phyloP scores from a whole-genome alignment of 2,113 vertebrate species.

The Pleuronectes platessa region DNA sequence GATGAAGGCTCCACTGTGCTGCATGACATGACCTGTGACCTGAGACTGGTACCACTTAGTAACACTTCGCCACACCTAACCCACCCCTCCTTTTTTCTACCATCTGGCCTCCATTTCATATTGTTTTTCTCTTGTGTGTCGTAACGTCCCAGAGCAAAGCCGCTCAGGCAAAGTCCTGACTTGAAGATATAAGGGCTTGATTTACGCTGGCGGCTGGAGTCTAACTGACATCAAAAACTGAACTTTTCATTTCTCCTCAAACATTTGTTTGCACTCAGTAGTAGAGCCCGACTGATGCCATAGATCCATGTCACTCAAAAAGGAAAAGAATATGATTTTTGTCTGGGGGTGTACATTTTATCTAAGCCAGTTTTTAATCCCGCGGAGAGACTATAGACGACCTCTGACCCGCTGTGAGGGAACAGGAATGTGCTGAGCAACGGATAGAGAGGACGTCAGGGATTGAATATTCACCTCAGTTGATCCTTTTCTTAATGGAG shows the following conservation, averaged over 20 bases:
- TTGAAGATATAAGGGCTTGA: background rate
- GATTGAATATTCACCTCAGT: conserved; percentile 24
- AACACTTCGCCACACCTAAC: conserved; percentile 27
- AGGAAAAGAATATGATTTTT: background rate
- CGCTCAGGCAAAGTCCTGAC: background rate
- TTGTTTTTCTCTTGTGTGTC: background rate
- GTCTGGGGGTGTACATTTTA: background rate
- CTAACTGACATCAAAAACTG: too few species aligned
- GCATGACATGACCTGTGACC: conserved; percentile 52
- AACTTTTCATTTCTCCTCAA: background rate
- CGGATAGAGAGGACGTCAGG: background rate
- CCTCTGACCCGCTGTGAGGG: conserved; percentile 46
- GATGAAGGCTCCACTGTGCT: conserved; percentile 34
- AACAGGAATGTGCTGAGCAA: conserved; percentile 46
- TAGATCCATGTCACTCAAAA: background rate
- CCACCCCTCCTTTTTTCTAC: background rate
- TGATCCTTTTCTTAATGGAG: background rate
- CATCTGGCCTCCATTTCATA: conserved; percentile 26
- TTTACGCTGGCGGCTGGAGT: background rate
- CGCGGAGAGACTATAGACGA: conserved; percentile 33
- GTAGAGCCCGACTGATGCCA: background rate
- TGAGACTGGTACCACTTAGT: conserved; percentile 51
- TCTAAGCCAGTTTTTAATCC: conserved; percentile 50
- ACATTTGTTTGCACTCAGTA: background rate
- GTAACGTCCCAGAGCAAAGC: conserved; percentile 33